Percentiles rank a stretch among this genome's conserved stretches.
Evolutionary conservation across 2,888 invertebrate genomes (phyloP).

Genomic region (Drosophila prolongata): DNA sequence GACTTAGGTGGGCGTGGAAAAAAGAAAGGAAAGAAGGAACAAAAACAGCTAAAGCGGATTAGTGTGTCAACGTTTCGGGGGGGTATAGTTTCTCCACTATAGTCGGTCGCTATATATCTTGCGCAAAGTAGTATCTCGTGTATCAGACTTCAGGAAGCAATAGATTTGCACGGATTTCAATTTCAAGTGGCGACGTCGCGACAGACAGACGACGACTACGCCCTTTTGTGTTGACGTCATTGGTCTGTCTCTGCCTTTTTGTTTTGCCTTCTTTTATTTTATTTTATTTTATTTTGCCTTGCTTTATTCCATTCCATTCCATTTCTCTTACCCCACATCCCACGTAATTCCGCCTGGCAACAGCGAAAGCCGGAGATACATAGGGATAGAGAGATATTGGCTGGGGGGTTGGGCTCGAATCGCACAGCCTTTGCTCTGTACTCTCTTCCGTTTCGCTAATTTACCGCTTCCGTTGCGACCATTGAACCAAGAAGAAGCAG

Average conservation of each 20-base stretch:
- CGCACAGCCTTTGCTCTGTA: background rate
- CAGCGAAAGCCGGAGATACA: constrained; percentile 14
- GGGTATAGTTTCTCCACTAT: constrained; percentile 9
- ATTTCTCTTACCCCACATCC: constrained; percentile 1
- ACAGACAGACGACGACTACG: constrained; percentile 21
- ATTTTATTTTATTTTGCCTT: background rate
- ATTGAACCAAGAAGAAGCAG: constrained; percentile 28
- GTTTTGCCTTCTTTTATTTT: constrained; percentile 12
- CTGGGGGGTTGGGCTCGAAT: background rate
- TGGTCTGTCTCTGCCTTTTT: constrained; percentile 15
- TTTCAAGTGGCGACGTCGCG: constrained; percentile 36
- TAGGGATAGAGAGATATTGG: constrained; percentile 1
- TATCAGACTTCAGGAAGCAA: constrained; percentile 79
- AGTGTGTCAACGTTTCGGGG: constrained; percentile 54
- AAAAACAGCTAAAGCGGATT: constrained; percentile 67
- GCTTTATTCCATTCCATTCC: background rate
- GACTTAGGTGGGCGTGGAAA: constrained; percentile 16
- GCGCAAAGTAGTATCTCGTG: constrained; percentile 15
- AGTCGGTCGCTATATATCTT: background rate
- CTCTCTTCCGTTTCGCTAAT: constrained; percentile 68
- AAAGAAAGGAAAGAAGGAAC: background rate
- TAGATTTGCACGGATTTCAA: constrained; percentile 65
- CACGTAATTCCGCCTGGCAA: constrained; percentile 31
- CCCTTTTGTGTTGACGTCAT: constrained; percentile 39
- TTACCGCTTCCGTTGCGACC: constrained; percentile 66